Conservation (phyloP, 2,113 vertebrate species). For the Panurus biarmicus region DNA sequence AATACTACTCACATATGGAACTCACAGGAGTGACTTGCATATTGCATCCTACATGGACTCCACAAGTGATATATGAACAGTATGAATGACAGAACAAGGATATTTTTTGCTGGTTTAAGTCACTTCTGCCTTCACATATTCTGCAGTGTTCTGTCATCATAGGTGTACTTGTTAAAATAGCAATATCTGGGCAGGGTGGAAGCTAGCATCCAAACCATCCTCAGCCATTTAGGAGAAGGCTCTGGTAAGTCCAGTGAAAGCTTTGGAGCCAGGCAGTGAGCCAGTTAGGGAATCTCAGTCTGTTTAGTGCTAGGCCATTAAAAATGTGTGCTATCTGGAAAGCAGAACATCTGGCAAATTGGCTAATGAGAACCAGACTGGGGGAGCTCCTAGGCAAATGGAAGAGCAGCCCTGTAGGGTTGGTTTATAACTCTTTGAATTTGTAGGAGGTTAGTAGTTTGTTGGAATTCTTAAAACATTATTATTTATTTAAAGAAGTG, state of each 20-base stretch:
- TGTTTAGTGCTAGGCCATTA: neutral
- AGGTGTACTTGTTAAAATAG: neutral
- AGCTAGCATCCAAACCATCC: neutral
- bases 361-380: conserved; percentile 5
- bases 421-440: neutral
- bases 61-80: accelerated
- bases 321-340: neutral
- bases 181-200: neutral
- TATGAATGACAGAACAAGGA: neutral
- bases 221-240: neutral
- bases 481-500: neutral
- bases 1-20: neutral
- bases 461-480: neutral
- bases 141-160: neutral
- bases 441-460: neutral
- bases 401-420: neutral
- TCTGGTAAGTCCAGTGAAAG: neutral
- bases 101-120: neutral
- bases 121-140: neutral
- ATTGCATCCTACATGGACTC: neutral
- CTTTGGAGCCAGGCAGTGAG: neutral
- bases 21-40: neutral
- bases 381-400: neutral
- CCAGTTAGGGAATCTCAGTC: neutral
- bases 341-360: conserved; percentile 31